Conservation (phyloP, 1,140 invertebrate species). For the Caligus rogercresseyi region DNA sequence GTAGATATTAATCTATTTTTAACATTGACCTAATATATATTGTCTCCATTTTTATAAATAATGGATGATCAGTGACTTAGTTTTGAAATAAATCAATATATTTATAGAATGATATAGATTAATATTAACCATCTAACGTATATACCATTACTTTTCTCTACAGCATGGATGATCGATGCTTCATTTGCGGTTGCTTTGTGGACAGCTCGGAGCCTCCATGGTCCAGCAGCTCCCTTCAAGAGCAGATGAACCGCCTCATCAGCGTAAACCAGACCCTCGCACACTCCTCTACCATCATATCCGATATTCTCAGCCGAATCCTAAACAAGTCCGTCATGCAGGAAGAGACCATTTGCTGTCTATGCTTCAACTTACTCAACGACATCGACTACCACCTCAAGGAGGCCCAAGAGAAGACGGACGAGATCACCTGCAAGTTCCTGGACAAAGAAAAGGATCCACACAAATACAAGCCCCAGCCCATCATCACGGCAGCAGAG, state of each 20-base stretch:
- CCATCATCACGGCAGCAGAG: not conserved
- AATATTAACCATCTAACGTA: no score
- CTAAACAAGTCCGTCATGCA: conserved; percentile 15
- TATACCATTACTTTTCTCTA: no score
- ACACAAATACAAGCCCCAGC: not conserved
- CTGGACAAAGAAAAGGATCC: conserved; percentile 18
- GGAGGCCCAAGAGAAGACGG: conserved; percentile 17
- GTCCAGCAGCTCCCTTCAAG: not conserved
- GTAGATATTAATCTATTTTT: no score
- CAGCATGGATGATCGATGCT: conserved; percentile 6
- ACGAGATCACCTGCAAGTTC: conserved; percentile 17
- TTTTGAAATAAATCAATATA: no score
- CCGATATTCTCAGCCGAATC: conserved; percentile 13
- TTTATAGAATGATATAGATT: no score
- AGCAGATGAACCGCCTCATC: conserved; percentile 12
- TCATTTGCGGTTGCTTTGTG: conserved; percentile 10
- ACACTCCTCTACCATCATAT: conserved; percentile 12
- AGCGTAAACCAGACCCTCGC: conserved; percentile 8
- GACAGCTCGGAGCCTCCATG: not conserved
- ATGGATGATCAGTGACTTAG: no score
- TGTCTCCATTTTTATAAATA: no score
- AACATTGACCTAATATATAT: no score
- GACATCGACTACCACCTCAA: conserved; percentile 20
- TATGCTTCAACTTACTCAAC: conserved; percentile 19
- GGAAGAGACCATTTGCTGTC: conserved; percentile 15